Evolutionary conservation across 2,888 invertebrate genomes (phyloP).

Genomic region (Gymnoscelis rufifasciata): DNA sequence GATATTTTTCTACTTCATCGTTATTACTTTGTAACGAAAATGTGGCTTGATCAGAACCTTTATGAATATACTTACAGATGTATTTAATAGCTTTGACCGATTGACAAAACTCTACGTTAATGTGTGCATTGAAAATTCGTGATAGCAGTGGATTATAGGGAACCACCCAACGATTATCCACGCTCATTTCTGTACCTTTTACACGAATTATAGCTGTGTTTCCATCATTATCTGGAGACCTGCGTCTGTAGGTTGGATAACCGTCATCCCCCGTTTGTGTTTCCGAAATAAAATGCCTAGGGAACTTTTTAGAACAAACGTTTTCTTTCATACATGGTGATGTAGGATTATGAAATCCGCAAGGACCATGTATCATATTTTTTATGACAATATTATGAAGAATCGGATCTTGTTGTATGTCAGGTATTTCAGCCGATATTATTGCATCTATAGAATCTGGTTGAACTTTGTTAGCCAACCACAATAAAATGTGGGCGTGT

Average conservation of each 20-base stretch:
- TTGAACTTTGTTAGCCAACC: neutral
- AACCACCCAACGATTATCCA: constrained; percentile 3
- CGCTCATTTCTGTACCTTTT: neutral
- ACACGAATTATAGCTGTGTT: neutral
- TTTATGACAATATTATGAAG: constrained; percentile 1
- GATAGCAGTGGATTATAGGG: constrained; percentile 2
- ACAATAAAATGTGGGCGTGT: neutral
- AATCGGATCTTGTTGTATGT: neutral
- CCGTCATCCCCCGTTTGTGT: constrained; percentile 11
- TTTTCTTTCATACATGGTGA: constrained; percentile 5
- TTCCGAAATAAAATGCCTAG: neutral
- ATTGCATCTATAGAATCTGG: constrained; percentile 1
- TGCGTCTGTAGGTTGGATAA: neutral
- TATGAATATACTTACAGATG: constrained; percentile 30
- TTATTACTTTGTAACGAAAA: constrained; percentile 3
- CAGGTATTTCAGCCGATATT: constrained; percentile 2
- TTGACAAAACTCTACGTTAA: constrained; percentile 3
- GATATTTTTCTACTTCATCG: constrained; percentile 6
- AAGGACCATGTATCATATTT: constrained; percentile 6
- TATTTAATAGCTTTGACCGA: constrained; percentile 26
- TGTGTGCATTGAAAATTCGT: neutral
- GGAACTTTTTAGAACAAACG: constrained; percentile 5
- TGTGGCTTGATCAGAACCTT: constrained; percentile 29
- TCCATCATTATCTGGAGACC: neutral
- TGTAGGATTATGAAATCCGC: neutral